Base-by-base conservation (phyloP, 2,888 invertebrate genomes). In the Mythimna lalbum region DNA sequence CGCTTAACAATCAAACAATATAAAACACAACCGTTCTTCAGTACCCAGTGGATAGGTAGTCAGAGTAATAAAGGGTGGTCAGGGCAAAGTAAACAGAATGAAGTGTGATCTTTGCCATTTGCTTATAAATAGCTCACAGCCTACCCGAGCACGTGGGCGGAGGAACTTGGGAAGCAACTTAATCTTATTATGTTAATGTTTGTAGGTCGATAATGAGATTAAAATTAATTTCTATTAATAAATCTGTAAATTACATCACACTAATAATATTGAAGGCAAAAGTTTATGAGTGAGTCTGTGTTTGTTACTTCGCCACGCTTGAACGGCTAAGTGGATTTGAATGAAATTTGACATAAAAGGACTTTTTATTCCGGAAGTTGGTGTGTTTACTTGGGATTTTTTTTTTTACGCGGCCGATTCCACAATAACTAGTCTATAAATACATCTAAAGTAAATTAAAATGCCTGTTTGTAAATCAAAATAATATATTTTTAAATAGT, bases 61-160 rank as follows among this genome's bases (percentile, higher is more conserved):
- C n/a, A n/a, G n/a, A n/a, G n/a, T n/a, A 47, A 57, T n/a, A 47
- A 57, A 57, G n/a, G 7, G n/a, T 57, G 10, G 23, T 10, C 33
- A 49, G 47, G n/a, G 43, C n/a, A 27, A 23, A 23, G 6, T 47
- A 1, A 47, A 57, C 27, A 27, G 47, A 33, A 31, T 21, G 27
- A 53, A 50, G 50, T 21, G 6, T 17, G 31, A 21, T 57, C 5
- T 59, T 59, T 43, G 19, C 9, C 23, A 65, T 61, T 65, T 60
- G 47, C 19, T 47, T 52, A 64, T 33, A 62, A 53, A 66, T 62
- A 62, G 33, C 9, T 50, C 12, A 14, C 50, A 57, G 7, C 17
- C 17, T 23, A n/a, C n/a, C 1, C 3, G 3, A 27, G n/a, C 31
- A 36, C 4, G 80, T 75, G 47, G 75, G 75, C 39, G 66, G 62